Evolutionary conservation across 2,888 invertebrate genomes (phyloP), one percentile per base, ranked within the genome.

Genomic region (Lysandra bellargus): DNA sequence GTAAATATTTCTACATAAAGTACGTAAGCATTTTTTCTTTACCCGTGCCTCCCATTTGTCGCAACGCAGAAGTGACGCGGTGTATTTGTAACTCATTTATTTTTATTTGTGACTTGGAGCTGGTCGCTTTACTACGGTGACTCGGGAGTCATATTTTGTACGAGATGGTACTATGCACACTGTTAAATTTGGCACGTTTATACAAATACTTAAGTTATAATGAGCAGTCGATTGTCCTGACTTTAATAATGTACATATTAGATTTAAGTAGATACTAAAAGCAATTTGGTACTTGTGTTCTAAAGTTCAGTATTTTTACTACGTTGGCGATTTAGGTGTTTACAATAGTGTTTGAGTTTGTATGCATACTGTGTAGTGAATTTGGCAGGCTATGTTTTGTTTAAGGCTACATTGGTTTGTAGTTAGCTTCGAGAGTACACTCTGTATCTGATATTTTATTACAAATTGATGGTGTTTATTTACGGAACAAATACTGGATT

Each of bases 171-270:
- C 57, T 76, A 44, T 76, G 76, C 76, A 33, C 76, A 76, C 76
- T 76, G 76, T 76, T 76, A 76, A 53, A 49, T 76, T 53, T 57
- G 76, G 76, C 76, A 76, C 57, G 37, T 76, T 74, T 74, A 57
- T 80, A 79, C 78, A 86, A 57, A 57, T 86, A 84, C 84, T 88
- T 85, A 84, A 87, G 87, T 89, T 91, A 90, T 92, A 92, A 92
- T 93, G 93, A 94, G 92, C 92, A 90, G 88, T 92, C 87, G 86
- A 87, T 89, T 87, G 90, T 92, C 89, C 91, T 92, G 91, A 92
- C 88, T 88, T 86, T 89, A 81, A 82, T 91, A 89, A 88, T 92
- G 92, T 94, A 92, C 84, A 92, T 92, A 89, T 88, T 89, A 87
- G 85, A 79, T 81, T 87, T 87, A 88, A 90, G 90, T 90, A 89